Evolutionary conservation across 1,140 invertebrate genomes (phyloP), one percentile per base, ranked within the genome.

Genomic region (Delia radicum): DNA sequence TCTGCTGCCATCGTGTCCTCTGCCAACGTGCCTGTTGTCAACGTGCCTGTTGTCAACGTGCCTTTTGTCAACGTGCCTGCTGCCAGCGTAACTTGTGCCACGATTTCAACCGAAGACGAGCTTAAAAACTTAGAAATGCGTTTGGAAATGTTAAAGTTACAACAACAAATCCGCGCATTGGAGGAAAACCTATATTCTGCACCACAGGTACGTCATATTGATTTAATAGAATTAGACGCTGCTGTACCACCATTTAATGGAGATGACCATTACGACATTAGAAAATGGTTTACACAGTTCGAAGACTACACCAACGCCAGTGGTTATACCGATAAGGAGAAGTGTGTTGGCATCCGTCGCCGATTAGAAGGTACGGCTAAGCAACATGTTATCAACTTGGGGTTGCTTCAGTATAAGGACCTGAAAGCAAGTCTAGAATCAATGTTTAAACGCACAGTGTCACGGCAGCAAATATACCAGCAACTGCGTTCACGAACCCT

Each of bases 191-290:
- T 18, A 15, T 6, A 8, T 15, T 21, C n/a, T 21, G 4, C 18
- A 8, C n/a, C 48, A 5, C 48, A 48, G 62, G 21, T 28, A n/a
- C n/a, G n/a, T n/a, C n/a, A n/a, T n/a, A n/a, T 75, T 15, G 65
- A 67, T 65, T 15, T 46, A 7, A 15, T 33, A 26, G 37, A 75
- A 13, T 15, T 75, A 4, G 74, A 75, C 13, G 55, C 27, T 3
- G 61, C 74, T 10, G 62, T 75, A n/a, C 61, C 61, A n/a, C 48
- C 1, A n/a, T 55, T 55, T 55, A 75, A 24, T 69, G 74, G 74
- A 3, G 74, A 75, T 12, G 33, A 75, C 37, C 29, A 67, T n/a
- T 67, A 67, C 21, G 26, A 67, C 28, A n/a, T 75, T 24, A 75
- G n/a, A 18, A 67, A 37, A 18, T 75, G 74, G 62, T 33, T 75